A percentile compares a stretch with the other conserved stretches of the same genome.
Conservation (phyloP, 2,888 invertebrate species). For the Caenorhabditis imperialis region DNA sequence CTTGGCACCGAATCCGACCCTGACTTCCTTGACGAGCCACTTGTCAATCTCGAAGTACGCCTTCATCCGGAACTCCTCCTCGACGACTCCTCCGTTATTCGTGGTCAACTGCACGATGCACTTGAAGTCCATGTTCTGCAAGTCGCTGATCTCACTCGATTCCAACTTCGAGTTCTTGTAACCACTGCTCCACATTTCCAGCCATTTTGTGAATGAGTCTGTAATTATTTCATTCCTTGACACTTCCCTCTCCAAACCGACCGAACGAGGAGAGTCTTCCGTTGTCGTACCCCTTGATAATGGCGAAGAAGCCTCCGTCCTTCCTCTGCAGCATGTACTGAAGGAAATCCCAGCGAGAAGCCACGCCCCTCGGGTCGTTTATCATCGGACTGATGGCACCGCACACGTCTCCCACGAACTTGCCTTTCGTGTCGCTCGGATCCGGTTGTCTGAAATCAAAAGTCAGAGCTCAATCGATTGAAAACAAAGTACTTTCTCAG, state of each 20-base stretch:
- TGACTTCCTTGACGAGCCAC: constrained; percentile 24
- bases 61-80: constrained; percentile 14
- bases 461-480: too few relatives aligned
- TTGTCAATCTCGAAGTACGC: constrained; percentile 15
- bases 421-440: background rate
- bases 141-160: background rate
- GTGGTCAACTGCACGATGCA: background rate
- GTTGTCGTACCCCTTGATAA: background rate
- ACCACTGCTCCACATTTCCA: background rate
- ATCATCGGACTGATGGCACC: constrained; percentile 19
- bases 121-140: constrained; percentile 4
- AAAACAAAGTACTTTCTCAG: too few relatives aligned
- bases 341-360: constrained; percentile 9
- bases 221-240: too few relatives aligned
- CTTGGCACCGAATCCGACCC: constrained; percentile 1
- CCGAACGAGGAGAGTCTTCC: background rate
- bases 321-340: constrained; percentile 2
- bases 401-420: constrained; percentile 11
- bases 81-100: background rate
- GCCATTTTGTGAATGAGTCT: constrained; percentile 6
- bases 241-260: background rate
- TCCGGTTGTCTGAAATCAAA: constrained; percentile 3
- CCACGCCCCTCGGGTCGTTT: constrained; percentile 8
- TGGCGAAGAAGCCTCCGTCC: constrained; percentile 18
- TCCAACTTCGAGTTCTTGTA: background rate